These are phyloP conservation scores for Siniperca obscura DNA, from an alignment of 2,797 vertebrate species.

Conservation along the genomic window DNA sequence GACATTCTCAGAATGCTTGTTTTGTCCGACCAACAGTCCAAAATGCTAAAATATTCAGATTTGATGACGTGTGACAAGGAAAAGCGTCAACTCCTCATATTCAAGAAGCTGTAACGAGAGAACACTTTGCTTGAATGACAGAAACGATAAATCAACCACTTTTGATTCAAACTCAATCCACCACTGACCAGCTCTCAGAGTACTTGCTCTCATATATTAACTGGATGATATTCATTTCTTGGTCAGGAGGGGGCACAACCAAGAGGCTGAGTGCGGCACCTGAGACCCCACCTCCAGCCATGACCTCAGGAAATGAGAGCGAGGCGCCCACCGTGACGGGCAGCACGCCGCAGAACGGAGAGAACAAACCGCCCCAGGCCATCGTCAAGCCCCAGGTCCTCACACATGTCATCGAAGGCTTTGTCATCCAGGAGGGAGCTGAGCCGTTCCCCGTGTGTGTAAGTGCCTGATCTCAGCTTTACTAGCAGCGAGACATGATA, in stretches of 20 bases:
- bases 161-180: background rate
- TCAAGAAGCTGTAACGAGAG: background rate
- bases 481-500: conserved; percentile 40
- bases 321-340: conserved; percentile 89
- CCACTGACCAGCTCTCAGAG: background rate
- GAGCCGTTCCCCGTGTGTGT: conserved; percentile 95
- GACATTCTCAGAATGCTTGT: background rate
- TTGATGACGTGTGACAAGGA: accelerated
- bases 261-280: conserved; percentile 85
- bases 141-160: background rate
- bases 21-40: background rate
- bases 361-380: conserved; percentile 96
- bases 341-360: conserved; percentile 91
- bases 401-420: conserved; percentile 98
- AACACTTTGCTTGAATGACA: background rate
- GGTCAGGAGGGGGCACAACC: conserved; percentile 75
- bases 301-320: conserved; percentile 94
- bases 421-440: conserved; percentile 98
- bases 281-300: conserved; percentile 81
- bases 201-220: conserved; percentile 4
- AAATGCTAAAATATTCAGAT: background rate
- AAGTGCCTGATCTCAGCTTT: conserved; percentile 54
- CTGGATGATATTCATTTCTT: conserved; percentile 22
- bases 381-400: conserved; percentile 98
- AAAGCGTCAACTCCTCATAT: background rate